phyloP scores from a whole-genome alignment of 2,888 invertebrate genomes.

The Spicauda simplicius region DNA sequence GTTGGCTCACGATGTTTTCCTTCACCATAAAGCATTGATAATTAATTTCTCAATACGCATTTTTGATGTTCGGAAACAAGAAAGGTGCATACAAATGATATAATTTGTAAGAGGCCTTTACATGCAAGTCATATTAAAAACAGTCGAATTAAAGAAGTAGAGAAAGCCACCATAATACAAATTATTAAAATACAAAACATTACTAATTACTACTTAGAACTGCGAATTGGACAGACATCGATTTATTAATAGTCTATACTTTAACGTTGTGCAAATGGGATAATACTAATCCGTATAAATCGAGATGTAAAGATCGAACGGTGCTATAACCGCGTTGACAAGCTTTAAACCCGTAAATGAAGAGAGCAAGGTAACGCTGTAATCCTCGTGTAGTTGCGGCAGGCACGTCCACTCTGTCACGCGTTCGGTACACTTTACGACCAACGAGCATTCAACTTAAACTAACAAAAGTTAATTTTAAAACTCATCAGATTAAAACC shows the following conservation, averaged over 20 bases:
- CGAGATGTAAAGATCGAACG: slow-evolving; percentile 61
- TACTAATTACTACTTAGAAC: no score
- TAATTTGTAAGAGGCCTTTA: no score
- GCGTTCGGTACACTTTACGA: slow-evolving; percentile 53
- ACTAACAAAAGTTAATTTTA: slow-evolving; percentile 72
- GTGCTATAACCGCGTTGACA: slow-evolving; percentile 74
- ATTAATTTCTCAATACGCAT: no score
- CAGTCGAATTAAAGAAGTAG: neutral
- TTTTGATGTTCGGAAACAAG: no score
- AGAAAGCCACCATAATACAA: no score
- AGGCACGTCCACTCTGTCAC: slow-evolving; percentile 65
- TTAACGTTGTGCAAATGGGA: slow-evolving; percentile 51
- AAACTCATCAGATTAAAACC: slow-evolving; percentile 69
- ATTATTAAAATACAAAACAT: no score
- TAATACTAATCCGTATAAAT: slow-evolving; percentile 69
- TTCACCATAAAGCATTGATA: no score
- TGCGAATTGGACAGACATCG: no score
- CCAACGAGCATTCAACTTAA: slow-evolving; percentile 54
- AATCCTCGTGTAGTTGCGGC: slow-evolving; percentile 62
- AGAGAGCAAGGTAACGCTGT: slow-evolving; percentile 70
- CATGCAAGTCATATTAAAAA: neutral
- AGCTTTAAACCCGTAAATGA: slow-evolving; percentile 66
- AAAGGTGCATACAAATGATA: no score
- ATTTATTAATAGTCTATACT: neutral
- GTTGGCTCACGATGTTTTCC: no score